Percentiles rank a stretch among this genome's conserved stretches.
Conservation (phyloP, 2,113 vertebrate genomes). For the Choloepus hoffmanni region DNA sequence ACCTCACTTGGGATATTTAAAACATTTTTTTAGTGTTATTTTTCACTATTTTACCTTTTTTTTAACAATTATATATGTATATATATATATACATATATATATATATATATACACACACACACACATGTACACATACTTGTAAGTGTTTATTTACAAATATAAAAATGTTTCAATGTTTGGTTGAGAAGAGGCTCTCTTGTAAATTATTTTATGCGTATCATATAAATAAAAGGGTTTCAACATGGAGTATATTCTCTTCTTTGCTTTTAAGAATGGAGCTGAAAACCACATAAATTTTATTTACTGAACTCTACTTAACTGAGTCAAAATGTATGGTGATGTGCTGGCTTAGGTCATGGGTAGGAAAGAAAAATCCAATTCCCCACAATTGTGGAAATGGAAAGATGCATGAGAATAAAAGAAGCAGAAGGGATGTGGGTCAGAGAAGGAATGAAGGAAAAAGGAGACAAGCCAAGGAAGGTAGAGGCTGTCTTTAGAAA, state of each 20-base stretch:
- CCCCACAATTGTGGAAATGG: neutral
- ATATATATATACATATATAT: neutral
- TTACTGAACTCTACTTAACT: neutral
- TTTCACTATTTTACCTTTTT: neutral
- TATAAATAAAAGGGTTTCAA: constrained; percentile 20
- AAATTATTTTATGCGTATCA: neutral
- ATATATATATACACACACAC: no score
- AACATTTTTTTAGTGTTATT: constrained; percentile 34
- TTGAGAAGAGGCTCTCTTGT: constrained; percentile 17
- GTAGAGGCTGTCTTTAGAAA: neutral
- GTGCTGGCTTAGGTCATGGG: neutral
- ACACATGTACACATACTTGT: neutral
- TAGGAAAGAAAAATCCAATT: neutral
- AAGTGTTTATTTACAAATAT: constrained; percentile 4
- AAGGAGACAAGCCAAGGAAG: neutral
- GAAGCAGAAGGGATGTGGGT: neutral
- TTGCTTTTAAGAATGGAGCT: neutral
- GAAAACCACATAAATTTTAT: neutral
- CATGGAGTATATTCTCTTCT: neutral
- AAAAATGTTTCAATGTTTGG: neutral
- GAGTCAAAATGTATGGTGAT: neutral
- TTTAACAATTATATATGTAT: neutral
- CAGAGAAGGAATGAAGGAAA: neutral
- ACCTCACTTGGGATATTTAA: neutral
- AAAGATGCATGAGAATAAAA: neutral